phyloP scores from a whole-genome alignment of 2,113 vertebrate species.

The Raphicerus campestris region DNA sequence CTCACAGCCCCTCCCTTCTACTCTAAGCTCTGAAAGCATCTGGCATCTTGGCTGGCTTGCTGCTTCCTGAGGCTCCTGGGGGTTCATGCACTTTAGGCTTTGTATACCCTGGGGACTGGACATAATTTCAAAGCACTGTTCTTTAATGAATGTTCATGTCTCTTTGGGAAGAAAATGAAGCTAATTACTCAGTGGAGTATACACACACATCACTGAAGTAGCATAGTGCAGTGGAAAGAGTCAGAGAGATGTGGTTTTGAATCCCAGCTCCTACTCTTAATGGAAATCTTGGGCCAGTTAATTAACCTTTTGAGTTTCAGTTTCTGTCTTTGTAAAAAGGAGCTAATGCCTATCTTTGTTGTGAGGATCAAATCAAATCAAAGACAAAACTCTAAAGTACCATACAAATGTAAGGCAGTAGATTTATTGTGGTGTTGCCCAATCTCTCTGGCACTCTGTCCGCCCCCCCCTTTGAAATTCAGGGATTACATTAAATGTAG shows the following conservation, averaged over 20 bases:
- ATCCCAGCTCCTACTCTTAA: not conserved
- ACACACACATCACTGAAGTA: not conserved
- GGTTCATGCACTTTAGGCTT: constrained; percentile 34
- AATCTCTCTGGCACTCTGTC: constrained; percentile 9
- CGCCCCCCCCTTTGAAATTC: constrained; percentile 7
- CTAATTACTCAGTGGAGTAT: constrained; percentile 6
- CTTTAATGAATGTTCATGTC: constrained; percentile 44
- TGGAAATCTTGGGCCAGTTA: constrained; percentile 27
- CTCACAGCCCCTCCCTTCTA: not conserved
- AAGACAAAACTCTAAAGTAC: constrained; percentile 24
- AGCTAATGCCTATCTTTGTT: not conserved
- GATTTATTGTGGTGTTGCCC: not conserved
- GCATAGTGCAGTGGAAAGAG: not conserved
- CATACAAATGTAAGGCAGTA: not conserved
- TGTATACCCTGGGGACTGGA: constrained; percentile 25
- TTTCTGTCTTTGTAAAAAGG: constrained; percentile 24
- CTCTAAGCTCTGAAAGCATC: not conserved
- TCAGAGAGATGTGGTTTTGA: not conserved
- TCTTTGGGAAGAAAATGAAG: constrained; percentile 47
- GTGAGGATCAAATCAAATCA: constrained; percentile 28
- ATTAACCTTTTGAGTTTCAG: constrained; percentile 38
- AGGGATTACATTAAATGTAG: not conserved
- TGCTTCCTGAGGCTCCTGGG: constrained; percentile 41
- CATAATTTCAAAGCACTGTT: constrained; percentile 44
- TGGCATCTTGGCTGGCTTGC: constrained; percentile 37